Evolutionary conservation across 2,888 invertebrate genomes (phyloP).

Genomic region (Ommatoiulus sabulosus): DNA sequence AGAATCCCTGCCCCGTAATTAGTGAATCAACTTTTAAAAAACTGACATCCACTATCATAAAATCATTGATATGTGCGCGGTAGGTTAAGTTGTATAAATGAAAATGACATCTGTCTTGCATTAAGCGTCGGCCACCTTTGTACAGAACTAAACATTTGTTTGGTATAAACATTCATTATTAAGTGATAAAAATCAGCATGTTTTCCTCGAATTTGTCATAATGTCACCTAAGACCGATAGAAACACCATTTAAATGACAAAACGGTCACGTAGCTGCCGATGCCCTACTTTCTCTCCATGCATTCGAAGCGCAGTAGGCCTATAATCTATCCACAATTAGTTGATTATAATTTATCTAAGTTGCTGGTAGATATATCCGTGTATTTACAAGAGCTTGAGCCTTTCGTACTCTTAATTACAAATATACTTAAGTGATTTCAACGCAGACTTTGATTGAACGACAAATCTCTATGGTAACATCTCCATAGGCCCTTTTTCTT

Average conservation of each 20-base stretch:
- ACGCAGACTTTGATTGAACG: conserved; percentile 27
- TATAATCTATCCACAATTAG: conserved; percentile 33
- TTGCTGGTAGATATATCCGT: background rate
- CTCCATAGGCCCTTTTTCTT: background rate
- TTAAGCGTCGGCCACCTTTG: background rate
- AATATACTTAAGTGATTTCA: background rate
- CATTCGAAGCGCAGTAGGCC: background rate
- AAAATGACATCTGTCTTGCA: background rate
- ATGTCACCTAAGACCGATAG: background rate
- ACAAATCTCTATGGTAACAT: background rate
- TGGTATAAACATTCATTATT: background rate
- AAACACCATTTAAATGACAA: background rate
- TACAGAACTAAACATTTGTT: background rate
- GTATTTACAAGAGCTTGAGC: background rate
- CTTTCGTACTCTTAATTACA: background rate
- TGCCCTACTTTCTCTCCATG: background rate
- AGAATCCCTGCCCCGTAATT: background rate
- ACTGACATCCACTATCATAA: background rate
- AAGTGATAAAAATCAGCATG: background rate
- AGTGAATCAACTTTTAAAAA: background rate
- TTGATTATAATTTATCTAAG: conserved; percentile 24
- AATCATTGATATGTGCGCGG: background rate
- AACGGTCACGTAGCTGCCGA: background rate
- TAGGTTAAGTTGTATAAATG: background rate
- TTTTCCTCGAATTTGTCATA: background rate